Percentiles rank a stretch among this genome's conserved stretches.
phyloP scores from a whole-genome alignment of 1,140 invertebrate species.

The Sminthurides bifidus region DNA sequence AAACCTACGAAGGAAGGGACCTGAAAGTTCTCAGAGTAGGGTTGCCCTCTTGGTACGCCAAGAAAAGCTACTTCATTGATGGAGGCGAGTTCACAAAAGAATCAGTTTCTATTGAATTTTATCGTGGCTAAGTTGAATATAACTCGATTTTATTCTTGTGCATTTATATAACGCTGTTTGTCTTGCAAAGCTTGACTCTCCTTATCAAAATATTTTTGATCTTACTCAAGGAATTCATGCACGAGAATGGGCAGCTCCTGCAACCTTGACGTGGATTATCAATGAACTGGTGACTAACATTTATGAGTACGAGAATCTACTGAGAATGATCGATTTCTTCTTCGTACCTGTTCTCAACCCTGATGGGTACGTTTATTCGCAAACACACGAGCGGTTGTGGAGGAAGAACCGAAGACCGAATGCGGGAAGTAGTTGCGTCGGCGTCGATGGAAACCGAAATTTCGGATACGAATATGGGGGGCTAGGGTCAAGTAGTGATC shows the following conservation, averaged over 20 bases:
- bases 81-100: too few relatives aligned
- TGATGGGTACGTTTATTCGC: constrained; percentile 54
- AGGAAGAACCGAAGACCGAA: constrained; percentile 13
- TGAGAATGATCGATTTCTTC: constrained; percentile 17
- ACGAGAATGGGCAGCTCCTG: constrained; percentile 51
- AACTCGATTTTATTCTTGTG: neutral
- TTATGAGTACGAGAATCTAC: constrained; percentile 22
- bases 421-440: neutral
- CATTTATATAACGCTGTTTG: neutral
- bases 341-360: constrained; percentile 21
- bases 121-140: neutral
- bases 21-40: constrained; percentile 13
- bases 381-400: constrained; percentile 45
- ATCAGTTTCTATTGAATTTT: neutral
- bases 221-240: constrained; percentile 42
- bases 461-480: constrained; percentile 10
- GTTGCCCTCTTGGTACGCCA: neutral
- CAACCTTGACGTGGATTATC: constrained; percentile 42
- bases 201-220: neutral
- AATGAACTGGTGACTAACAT: constrained; percentile 40
- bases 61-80: constrained; percentile 11
- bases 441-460: constrained; percentile 20
- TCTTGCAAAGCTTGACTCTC: neutral
- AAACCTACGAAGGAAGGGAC: constrained; percentile 6
- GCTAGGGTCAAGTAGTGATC: constrained; percentile 2